Evolutionary conservation across 2,888 invertebrate genomes (phyloP).

Genomic region (Spilarctia lutea): DNA sequence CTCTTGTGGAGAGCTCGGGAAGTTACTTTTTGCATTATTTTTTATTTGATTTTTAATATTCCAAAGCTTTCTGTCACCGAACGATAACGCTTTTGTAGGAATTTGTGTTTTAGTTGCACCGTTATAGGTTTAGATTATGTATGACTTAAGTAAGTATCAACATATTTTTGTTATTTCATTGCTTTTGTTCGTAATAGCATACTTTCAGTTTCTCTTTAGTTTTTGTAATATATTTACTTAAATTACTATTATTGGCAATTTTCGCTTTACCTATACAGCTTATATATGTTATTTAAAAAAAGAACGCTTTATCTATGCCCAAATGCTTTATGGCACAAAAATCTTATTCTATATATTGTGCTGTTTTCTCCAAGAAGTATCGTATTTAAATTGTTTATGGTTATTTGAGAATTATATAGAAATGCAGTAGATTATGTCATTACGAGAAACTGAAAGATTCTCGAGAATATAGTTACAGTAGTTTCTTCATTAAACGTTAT

Average conservation of each 20-base stretch:
- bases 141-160: conserved; percentile 35
- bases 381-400: not conserved
- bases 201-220: conserved; percentile 47
- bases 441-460: conserved; percentile 51
- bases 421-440: not conserved
- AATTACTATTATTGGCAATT: not conserved
- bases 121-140: conserved; percentile 35
- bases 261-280: not conserved
- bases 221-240: conserved; percentile 16
- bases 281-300: not conserved
- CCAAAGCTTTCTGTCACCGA: conserved; percentile 79
- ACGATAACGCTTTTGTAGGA: conserved; percentile 64
- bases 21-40: conserved; percentile 66
- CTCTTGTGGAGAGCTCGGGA: conserved; percentile 87
- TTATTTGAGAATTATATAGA: not conserved
- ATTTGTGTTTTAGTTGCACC: conserved; percentile 66
- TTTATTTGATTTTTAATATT: conserved; percentile 53
- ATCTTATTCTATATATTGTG: not conserved
- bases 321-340: not conserved
- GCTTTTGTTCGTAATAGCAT: conserved; percentile 44
- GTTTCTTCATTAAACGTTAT: conserved; percentile 40
- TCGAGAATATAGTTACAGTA: conserved; percentile 69
- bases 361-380: not conserved
- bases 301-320: not conserved
- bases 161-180: conserved; percentile 28